Evolutionary conservation across 2,888 invertebrate species (phyloP).

Genomic region (Scaptomyza reducta): DNA sequence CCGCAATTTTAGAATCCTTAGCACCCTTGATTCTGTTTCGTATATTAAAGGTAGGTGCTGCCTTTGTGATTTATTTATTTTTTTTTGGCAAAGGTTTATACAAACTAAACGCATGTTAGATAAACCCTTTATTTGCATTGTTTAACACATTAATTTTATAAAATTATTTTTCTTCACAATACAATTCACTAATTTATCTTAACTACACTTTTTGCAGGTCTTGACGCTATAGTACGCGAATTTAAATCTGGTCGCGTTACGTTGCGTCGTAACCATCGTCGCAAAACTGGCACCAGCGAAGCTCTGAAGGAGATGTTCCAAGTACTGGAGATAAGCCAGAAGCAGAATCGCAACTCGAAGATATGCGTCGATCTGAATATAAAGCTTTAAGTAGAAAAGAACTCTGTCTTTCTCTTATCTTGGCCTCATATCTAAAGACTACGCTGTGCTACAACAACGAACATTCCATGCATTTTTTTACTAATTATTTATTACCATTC

Average conservation of each 20-base stretch:
- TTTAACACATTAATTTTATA: neutral
- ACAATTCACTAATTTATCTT: slow-evolving; percentile 4
- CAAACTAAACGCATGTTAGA: slow-evolving; percentile 61
- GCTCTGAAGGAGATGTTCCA: slow-evolving; percentile 84
- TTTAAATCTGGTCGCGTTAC: slow-evolving; percentile 84
- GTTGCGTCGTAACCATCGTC: slow-evolving; percentile 82
- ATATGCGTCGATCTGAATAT: slow-evolving; percentile 81
- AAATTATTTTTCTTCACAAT: too few species aligned
- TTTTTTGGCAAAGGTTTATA: slow-evolving; percentile 13
- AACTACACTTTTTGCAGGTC: slow-evolving; percentile 69
- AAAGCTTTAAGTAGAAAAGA: slow-evolving; percentile 24
- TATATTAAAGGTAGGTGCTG: slow-evolving; percentile 52
- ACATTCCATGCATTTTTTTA: slow-evolving; percentile 70
- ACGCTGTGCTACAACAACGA: slow-evolving; percentile 48
- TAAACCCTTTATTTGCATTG: slow-evolving; percentile 25
- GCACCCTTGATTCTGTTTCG: slow-evolving; percentile 33
- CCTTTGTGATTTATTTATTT: slow-evolving; percentile 2
- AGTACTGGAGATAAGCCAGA: slow-evolving; percentile 83
- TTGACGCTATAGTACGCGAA: slow-evolving; percentile 84
- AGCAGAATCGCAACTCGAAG: slow-evolving; percentile 83
- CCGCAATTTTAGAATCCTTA: slow-evolving; percentile 51
- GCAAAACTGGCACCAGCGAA: slow-evolving; percentile 82
- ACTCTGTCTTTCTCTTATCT: slow-evolving; percentile 16
- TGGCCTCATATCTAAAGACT: slow-evolving; percentile 60
- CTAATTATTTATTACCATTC: slow-evolving; percentile 37